A percentile compares a stretch with the other conserved stretches of the same genome.
Evolutionary conservation across 2,797 vertebrate species (phyloP).

Genomic region (Enteromius anoplus): DNA sequence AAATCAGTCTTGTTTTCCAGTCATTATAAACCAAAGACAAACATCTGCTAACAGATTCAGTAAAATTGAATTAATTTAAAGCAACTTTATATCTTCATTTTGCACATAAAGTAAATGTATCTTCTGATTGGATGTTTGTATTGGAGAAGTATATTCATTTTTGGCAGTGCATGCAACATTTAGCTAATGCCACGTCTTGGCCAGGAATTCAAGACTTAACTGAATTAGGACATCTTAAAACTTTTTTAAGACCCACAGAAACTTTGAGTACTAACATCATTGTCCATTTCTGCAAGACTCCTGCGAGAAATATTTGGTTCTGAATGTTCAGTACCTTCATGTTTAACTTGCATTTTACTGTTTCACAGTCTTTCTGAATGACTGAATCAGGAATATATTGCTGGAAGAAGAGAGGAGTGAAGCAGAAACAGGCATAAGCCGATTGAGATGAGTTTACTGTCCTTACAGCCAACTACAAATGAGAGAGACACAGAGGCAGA

Average conservation of each 20-base stretch:
- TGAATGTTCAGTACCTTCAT: slow-evolving; percentile 82
- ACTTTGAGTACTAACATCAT: no score
- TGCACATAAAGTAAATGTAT: neutral
- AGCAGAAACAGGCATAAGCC: slow-evolving; percentile 87
- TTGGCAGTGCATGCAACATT: neutral
- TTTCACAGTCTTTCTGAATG: slow-evolving; percentile 58
- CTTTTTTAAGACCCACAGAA: no score
- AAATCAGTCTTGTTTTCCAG: neutral
- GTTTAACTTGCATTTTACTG: slow-evolving; percentile 82
- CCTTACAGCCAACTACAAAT: slow-evolving; percentile 85
- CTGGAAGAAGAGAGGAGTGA: slow-evolving; percentile 90
- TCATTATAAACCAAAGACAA: neutral
- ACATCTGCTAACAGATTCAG: neutral
- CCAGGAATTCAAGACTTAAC: neutral
- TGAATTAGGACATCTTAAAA: neutral
- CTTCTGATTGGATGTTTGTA: neutral
- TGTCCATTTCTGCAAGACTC: neutral
- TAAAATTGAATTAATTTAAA: neutral
- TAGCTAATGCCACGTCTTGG: neutral
- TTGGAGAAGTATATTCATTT: neutral
- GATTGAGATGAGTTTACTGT: slow-evolving; percentile 88
- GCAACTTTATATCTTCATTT: neutral
- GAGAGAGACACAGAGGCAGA: neutral
- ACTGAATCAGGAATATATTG: slow-evolving; percentile 75
- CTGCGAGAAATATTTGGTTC: neutral